These are phyloP conservation scores for Jacana jacana DNA, from an alignment of 2,113 vertebrate species.

Conservation along the genomic window DNA sequence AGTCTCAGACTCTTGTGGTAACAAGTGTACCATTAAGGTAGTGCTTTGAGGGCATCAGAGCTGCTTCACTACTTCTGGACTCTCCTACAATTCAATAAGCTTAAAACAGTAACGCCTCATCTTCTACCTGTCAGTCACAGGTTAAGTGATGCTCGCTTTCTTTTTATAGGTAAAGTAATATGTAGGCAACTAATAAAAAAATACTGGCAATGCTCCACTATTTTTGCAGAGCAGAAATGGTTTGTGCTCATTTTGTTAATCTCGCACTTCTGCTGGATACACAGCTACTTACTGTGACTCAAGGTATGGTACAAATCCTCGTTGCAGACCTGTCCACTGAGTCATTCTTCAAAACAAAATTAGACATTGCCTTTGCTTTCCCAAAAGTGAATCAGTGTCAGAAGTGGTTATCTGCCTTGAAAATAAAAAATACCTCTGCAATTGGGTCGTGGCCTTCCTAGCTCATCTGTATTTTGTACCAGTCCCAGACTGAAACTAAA, in stretches of 20 bases:
- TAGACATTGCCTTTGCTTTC: not conserved
- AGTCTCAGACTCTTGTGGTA: not conserved
- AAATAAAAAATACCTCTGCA: not conserved
- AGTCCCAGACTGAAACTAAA: not conserved
- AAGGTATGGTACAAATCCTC: not conserved
- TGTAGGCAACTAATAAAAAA: not conserved
- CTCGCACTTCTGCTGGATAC: not conserved
- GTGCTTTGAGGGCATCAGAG: not conserved
- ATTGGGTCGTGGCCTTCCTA: not conserved
- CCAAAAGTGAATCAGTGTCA: not conserved
- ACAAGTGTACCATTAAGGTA: not conserved
- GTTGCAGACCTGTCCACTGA: not conserved
- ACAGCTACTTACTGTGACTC: not conserved
- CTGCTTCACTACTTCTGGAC: not conserved
- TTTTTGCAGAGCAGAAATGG: not conserved
- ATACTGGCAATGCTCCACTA: not conserved
- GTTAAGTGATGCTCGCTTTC: not conserved
- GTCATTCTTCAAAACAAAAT: not conserved
- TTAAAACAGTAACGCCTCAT: not conserved
- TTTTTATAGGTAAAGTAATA: not conserved
- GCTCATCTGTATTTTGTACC: not conserved
- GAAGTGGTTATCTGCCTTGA: not conserved
- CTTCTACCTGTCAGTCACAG: not conserved
- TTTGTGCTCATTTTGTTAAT: not conserved
- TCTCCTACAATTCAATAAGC: not conserved